Base-by-base conservation (phyloP, 2,888 invertebrate species). In the Pristionchus exspectatus region DNA sequence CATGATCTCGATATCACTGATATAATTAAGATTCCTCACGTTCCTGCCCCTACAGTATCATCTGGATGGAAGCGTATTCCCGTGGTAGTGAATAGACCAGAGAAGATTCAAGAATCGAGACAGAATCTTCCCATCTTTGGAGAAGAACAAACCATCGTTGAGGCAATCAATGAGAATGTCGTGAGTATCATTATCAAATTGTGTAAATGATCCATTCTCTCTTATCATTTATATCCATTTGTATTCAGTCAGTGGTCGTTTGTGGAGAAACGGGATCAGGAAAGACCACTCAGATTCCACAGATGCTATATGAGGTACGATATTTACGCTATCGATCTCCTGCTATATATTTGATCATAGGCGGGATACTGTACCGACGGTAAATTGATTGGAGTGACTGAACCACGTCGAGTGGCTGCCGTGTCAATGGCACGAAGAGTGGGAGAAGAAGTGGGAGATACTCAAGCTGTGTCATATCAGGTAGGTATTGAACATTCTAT, bases 201-300 rank as follows among this genome's bases (percentile, higher is more conserved):
- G 2, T 44, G 38, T 12, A 77, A 18, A 77, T 77, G 12, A 30
- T 5, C 54, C 27, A 18, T 14, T 83, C 33, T 54, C 50, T 83
- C 9, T 72, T n/a, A 38, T 54, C 18, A 50, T 84, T 21, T n/a
- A 4, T 38, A 77, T 77, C 9, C 9, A 4, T 77, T n/a, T 44
- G 14, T 21, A 30, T 95, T 96, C 91, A 94, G 87, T 97, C 98
- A 90, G 96, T 98, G 2, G 97, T 98, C 93, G 93, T 96, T 30
- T 96, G 96, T 94, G 99, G 99, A 90, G 98, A 98, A 96, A 99
- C 98, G 44, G 98, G 98, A 0, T 97, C 97, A 92, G 99, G 99
- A 24, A 99, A 99, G 96, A 99, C 99, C 0, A 99, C 99, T 0
- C 99, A 99, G 96, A 97, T 99, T 18, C 99, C 99, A 0, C 99